Conservation (phyloP, 2,888 invertebrate species). For the Cerastis rubricosa region DNA sequence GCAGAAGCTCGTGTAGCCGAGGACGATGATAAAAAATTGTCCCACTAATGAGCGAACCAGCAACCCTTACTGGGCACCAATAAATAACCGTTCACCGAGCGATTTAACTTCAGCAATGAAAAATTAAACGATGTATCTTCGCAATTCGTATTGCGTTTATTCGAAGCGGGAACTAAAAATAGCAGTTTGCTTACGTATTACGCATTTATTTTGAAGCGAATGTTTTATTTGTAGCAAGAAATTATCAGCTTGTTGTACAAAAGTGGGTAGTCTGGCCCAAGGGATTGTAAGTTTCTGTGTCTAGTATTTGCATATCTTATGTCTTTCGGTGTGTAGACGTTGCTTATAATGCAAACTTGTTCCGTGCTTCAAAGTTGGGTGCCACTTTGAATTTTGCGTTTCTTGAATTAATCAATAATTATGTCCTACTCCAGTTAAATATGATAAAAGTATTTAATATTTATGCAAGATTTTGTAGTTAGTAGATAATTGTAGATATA, state of each 20-base stretch:
- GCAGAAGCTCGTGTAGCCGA: constrained; percentile 66
- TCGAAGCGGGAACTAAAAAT: constrained; percentile 68
- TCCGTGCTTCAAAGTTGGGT: background rate
- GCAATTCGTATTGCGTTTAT: constrained; percentile 76
- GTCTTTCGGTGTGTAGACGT: background rate
- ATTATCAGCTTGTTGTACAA: background rate
- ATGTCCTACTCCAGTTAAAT: background rate
- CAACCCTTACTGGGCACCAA: constrained; percentile 74
- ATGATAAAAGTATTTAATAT: background rate
- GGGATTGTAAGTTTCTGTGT: background rate
- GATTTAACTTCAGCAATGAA: constrained; percentile 82
- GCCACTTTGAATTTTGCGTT: background rate
- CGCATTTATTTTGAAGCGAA: constrained; percentile 60
- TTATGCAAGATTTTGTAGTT: background rate
- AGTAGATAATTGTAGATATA: no score
- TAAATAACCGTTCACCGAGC: constrained; percentile 79
- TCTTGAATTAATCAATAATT: background rate
- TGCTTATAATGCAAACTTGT: background rate
- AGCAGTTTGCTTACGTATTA: constrained; percentile 64
- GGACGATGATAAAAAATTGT: constrained; percentile 73
- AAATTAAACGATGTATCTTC: constrained; percentile 81
- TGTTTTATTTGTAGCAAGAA: constrained; percentile 12
- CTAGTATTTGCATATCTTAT: constrained; percentile 1
- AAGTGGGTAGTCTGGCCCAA: background rate
- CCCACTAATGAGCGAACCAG: constrained; percentile 75